Percentiles rank a stretch among this genome's conserved stretches.
Conservation (phyloP, 30 jellyfish, hydroid and myxozoan species). For the Pelagia noctiluca region DNA sequence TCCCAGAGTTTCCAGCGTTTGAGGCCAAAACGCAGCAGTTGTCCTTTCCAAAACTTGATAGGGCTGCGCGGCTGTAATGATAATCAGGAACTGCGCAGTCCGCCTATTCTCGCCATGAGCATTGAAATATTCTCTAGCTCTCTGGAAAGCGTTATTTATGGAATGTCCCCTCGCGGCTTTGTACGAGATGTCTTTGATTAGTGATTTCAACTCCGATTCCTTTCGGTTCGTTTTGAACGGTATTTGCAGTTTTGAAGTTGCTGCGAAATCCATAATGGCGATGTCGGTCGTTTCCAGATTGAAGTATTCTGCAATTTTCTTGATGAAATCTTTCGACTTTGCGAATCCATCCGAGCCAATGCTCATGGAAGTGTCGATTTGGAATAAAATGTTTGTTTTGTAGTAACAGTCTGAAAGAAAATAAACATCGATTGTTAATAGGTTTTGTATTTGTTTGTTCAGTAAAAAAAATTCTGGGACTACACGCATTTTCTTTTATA, state of each 20-base stretch:
- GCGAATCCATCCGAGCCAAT: constrained; percentile 84
- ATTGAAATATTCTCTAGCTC: constrained; percentile 19
- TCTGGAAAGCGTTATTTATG: constrained; percentile 41
- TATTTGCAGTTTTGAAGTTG: constrained; percentile 20
- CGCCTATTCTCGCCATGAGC: background rate
- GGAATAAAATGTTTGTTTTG: constrained; percentile 51
- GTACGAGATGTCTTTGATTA: constrained; percentile 20
- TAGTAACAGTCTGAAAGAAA: constrained; percentile 68
- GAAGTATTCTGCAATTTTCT: constrained; percentile 63
- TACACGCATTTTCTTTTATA: no score
- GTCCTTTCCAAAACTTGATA: background rate
- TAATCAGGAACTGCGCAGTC: constrained; percentile 61
- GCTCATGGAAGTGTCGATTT: constrained; percentile 61
- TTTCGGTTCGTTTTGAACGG: constrained; percentile 39
- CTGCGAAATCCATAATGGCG: constrained; percentile 66
- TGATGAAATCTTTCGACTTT: constrained; percentile 71
- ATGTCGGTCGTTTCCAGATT: constrained; percentile 49
- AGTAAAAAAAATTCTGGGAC: no score
- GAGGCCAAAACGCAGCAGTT: constrained; percentile 20
- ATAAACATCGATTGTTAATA: background rate
- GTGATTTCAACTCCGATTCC: constrained; percentile 29
- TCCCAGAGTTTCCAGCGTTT: constrained; percentile 44
- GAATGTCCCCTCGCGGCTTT: constrained; percentile 52
- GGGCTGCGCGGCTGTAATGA: constrained; percentile 70
- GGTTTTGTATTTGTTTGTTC: no score